Evolutionary conservation across 2,888 invertebrate genomes (phyloP).

Genomic region (Nemotelus pantherinus): DNA sequence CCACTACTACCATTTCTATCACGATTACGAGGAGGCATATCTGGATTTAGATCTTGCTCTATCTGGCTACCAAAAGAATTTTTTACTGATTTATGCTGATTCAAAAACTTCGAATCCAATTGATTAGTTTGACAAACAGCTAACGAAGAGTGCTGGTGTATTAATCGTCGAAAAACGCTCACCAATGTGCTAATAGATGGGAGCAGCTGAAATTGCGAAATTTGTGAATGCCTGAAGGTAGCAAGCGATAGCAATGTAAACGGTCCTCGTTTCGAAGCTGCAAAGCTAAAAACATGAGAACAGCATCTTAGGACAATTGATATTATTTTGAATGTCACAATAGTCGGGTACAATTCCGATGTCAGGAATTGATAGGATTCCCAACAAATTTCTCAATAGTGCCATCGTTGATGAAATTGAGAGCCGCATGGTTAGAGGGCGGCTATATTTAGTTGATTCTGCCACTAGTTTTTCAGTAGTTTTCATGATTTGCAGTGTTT

Average conservation of each 20-base stretch:
- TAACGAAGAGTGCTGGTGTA: too few relatives aligned
- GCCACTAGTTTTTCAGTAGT: too few relatives aligned
- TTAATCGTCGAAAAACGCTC: too few relatives aligned
- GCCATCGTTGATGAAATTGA: background rate
- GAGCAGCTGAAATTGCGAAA: too few relatives aligned
- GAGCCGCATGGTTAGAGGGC: too few relatives aligned
- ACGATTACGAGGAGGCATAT: slow-evolving; percentile 50
- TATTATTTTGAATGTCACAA: slow-evolving; percentile 15
- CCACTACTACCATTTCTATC: slow-evolving; percentile 44
- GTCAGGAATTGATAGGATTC: background rate
- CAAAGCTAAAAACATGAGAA: slow-evolving; percentile 37
- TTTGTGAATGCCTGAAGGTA: background rate
- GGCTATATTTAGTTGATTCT: too few relatives aligned
- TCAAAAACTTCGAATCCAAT: background rate
- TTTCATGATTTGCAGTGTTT: too few relatives aligned
- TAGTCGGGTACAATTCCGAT: slow-evolving; percentile 19
- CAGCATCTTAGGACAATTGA: slow-evolving; percentile 25
- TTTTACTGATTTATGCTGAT: background rate
- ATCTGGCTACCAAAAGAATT: background rate
- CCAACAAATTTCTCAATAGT: slow-evolving; percentile 34
- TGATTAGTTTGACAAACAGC: too few relatives aligned
- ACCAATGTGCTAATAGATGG: too few relatives aligned
- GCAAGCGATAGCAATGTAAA: slow-evolving; percentile 6
- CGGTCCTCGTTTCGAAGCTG: slow-evolving; percentile 24
- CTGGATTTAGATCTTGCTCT: background rate